phyloP scores from a whole-genome alignment of 2,113 vertebrate species.

The Corynorhinus townsendii region DNA sequence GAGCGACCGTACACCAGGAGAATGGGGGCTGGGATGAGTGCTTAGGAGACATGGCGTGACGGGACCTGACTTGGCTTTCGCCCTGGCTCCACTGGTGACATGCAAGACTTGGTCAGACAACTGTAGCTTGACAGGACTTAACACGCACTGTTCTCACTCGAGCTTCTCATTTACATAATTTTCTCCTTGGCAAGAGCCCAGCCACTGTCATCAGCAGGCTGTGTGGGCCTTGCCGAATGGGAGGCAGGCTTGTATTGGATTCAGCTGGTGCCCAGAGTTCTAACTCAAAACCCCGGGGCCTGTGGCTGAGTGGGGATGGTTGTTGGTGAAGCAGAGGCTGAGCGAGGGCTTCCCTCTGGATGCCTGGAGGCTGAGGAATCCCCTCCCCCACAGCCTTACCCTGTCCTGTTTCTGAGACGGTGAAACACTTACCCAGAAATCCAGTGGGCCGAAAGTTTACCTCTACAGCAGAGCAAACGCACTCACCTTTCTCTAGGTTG shows the following conservation, averaged over 20 bases:
- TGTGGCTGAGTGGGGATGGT: not conserved
- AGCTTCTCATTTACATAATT: constrained; percentile 25
- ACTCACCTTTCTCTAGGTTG: not conserved
- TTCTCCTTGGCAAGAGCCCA: not conserved
- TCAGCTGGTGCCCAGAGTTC: not conserved
- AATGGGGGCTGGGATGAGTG: not conserved
- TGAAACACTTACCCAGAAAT: not conserved
- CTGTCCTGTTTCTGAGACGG: not conserved
- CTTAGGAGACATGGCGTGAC: not conserved
- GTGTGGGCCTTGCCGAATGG: not conserved
- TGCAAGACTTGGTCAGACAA: not conserved
- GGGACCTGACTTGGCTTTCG: not conserved
- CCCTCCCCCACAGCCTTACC: not conserved
- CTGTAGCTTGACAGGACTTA: constrained; percentile 4
- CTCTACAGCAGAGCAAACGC: not conserved
- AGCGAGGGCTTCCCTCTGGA: not conserved
- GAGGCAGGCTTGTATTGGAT: not conserved
- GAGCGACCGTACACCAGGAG: not conserved
- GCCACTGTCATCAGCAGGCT: not conserved
- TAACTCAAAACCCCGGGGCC: not conserved
- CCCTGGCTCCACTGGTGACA: not conserved
- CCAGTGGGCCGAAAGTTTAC: not conserved
- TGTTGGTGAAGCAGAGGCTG: not conserved
- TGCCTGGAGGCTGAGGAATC: not conserved
- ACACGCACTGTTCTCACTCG: not conserved